A percentile compares a stretch with the other conserved stretches of the same genome.
Evolutionary conservation across 2,888 invertebrate species (phyloP).

Genomic region (Steinernema hermaphroditum): DNA sequence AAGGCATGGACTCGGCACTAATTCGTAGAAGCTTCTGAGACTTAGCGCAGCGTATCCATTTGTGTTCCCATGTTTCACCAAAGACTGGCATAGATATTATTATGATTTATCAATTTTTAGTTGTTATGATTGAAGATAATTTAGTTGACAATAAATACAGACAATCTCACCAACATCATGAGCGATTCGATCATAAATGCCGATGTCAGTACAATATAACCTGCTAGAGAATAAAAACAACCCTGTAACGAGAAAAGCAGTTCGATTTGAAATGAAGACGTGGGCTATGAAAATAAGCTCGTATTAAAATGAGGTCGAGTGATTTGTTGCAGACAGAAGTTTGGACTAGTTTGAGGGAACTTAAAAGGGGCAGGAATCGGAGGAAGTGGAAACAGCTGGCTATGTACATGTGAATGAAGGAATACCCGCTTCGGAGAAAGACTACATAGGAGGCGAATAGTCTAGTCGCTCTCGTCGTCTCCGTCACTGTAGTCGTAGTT

Average conservation of each 20-base stretch:
- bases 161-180: neutral
- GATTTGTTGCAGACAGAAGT: neutral
- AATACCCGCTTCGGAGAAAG: neutral
- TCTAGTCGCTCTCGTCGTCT: constrained; percentile 49
- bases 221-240: neutral
- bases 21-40: too few species aligned
- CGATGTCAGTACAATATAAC: neutral
- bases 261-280: neutral
- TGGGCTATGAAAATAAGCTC: constrained; percentile 3
- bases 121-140: neutral
- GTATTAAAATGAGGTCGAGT: constrained; percentile 1
- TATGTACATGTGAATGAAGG: neutral
- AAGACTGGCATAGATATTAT: too few species aligned
- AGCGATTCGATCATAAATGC: too few species aligned
- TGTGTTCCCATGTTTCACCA: too few species aligned
- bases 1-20: too few species aligned
- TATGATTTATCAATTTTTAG: neutral
- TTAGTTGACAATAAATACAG: constrained; percentile 14
- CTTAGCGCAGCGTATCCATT: too few species aligned
- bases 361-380: constrained; percentile 9
- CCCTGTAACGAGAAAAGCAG: constrained; percentile 19
- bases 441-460: constrained; percentile 32
- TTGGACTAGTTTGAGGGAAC: constrained; percentile 4
- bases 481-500: constrained; percentile 54
- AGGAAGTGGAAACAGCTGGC: neutral